Evolutionary conservation across 1,140 invertebrate species (phyloP).

Genomic region (Sinonovacula constricta): DNA sequence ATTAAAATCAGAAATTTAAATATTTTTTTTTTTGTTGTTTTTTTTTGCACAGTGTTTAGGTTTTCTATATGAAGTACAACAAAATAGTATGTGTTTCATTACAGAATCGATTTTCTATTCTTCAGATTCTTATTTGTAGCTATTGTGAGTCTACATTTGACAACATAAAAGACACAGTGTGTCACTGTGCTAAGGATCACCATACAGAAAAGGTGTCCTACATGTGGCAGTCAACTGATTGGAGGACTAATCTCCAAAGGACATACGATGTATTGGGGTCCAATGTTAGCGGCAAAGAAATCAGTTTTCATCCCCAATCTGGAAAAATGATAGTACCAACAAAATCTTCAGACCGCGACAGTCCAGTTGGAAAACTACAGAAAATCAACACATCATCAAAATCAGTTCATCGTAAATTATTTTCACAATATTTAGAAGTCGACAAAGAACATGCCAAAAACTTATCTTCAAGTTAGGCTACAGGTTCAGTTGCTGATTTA

Average conservation of each 20-base stretch:
- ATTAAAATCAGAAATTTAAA: too few species aligned
- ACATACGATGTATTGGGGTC: slow-evolving; percentile 21
- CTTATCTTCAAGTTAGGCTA: slow-evolving; percentile 26
- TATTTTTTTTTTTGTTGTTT: too few species aligned
- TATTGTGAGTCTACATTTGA: too few species aligned
- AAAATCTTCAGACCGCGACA: slow-evolving; percentile 21
- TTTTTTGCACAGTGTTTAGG: too few species aligned
- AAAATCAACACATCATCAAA: slow-evolving; percentile 31
- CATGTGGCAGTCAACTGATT: slow-evolving; percentile 6
- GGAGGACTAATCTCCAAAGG: slow-evolving; percentile 20
- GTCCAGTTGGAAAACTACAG: slow-evolving; percentile 17
- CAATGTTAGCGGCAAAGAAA: slow-evolving; percentile 25
- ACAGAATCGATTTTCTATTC: too few species aligned
- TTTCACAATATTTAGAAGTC: slow-evolving; percentile 26
- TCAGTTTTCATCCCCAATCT: slow-evolving; percentile 13
- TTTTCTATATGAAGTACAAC: too few species aligned
- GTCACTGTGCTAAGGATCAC: too few species aligned
- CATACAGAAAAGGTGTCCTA: slow-evolving; percentile 24
- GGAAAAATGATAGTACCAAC: slow-evolving; percentile 23
- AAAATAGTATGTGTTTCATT: too few species aligned
- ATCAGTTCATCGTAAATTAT: slow-evolving; percentile 19
- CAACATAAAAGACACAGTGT: too few species aligned
- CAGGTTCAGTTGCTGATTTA: slow-evolving; percentile 19
- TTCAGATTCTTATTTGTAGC: too few species aligned
- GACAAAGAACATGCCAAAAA: slow-evolving; percentile 19